A percentile compares a stretch with the other conserved stretches of the same genome.
These are phyloP conservation scores for Sarcophaga bullata DNA, from an alignment of 1,140 invertebrate species.

Conservation along the genomic window DNA sequence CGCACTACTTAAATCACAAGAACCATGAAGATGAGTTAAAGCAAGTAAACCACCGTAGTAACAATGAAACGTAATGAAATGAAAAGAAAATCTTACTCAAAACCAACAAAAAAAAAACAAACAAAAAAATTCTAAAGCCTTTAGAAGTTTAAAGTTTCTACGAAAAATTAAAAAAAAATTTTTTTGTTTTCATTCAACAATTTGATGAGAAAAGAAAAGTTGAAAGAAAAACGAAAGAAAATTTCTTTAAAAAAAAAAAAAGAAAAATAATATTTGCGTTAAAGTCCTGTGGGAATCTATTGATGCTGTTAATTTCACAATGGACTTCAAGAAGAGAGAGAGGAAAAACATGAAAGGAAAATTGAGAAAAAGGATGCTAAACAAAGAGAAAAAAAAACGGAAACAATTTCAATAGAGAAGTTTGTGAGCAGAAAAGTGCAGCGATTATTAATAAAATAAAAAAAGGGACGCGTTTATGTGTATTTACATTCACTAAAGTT, in stretches of 20 bases:
- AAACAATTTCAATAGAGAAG: constrained; percentile 12
- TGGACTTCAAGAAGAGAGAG: background rate
- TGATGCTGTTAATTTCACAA: constrained; percentile 18
- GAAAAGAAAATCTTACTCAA: background rate
- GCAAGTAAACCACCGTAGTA: background rate
- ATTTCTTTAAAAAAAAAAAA: background rate
- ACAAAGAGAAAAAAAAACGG: background rate
- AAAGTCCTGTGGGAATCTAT: constrained; percentile 20
- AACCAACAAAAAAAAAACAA: background rate
- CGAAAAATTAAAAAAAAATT: background rate
- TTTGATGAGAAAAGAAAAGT: no score
- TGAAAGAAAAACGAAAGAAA: background rate
- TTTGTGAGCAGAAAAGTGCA: background rate
- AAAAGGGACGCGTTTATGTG: constrained; percentile 17
- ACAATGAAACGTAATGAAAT: background rate
- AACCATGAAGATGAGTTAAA: constrained; percentile 8
- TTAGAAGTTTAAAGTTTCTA: constrained; percentile 19
- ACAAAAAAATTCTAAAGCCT: background rate
- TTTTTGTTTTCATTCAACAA: background rate
- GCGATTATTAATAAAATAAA: background rate
- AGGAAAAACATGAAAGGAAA: background rate
- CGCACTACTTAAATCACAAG: background rate
- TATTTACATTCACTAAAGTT: constrained; percentile 21
- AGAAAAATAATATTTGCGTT: background rate
- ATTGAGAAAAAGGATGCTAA: background rate